Percentiles rank a stretch among this genome's conserved stretches.
phyloP scores from a whole-genome alignment of 1,140 invertebrate genomes.

The Luehdorfia chinensis region DNA sequence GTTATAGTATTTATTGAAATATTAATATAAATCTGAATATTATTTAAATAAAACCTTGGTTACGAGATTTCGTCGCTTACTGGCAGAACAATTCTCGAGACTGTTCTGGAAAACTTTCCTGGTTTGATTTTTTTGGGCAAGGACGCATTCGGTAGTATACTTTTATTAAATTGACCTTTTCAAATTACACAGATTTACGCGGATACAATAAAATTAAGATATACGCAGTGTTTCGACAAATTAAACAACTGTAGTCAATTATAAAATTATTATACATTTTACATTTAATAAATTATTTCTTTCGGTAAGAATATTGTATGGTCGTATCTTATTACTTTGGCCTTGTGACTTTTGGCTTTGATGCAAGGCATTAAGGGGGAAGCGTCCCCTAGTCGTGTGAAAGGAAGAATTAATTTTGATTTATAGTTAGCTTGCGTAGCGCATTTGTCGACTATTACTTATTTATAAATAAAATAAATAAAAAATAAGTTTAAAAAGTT shows the following conservation, averaged over 20 bases:
- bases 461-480: background rate
- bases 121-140: constrained; percentile 6
- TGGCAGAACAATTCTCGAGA: background rate
- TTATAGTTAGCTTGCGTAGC: background rate
- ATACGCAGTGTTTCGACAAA: too few relatives aligned
- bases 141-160: background rate
- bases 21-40: too few relatives aligned
- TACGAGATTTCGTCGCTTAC: background rate
- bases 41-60: background rate
- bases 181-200: too few relatives aligned
- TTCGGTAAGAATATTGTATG: background rate
- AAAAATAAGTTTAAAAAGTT: too few relatives aligned
- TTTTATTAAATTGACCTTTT: too few relatives aligned
- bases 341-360: constrained; percentile 5
- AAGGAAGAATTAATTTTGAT: background rate
- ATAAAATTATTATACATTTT: too few relatives aligned
- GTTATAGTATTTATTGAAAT: too few relatives aligned
- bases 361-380: background rate
- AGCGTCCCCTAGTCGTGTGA: background rate
- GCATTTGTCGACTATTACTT: background rate
- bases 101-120: too few relatives aligned
- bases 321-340: background rate
- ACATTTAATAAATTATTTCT: too few relatives aligned
- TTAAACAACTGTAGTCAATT: too few relatives aligned
- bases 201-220: too few relatives aligned